Evolutionary conservation across 2,888 invertebrate species (phyloP).

Genomic region (Drosophila eohydei): DNA sequence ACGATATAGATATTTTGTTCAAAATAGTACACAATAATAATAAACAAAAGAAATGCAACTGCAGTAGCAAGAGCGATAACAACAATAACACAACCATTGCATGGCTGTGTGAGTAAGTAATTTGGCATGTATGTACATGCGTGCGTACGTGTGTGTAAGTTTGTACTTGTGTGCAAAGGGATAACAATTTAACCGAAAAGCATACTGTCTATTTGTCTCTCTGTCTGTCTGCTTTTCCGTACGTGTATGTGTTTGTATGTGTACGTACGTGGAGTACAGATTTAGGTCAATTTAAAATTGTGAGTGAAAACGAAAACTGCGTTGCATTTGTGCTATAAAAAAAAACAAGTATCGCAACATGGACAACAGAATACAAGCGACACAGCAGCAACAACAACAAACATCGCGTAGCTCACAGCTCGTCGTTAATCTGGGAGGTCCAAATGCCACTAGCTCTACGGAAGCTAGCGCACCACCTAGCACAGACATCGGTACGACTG

Average conservation of each 20-base stretch:
- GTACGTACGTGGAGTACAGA: slow-evolving; percentile 61
- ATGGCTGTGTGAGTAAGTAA: slow-evolving; percentile 33
- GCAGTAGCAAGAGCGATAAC: slow-evolving; percentile 43
- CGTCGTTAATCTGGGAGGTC: slow-evolving; percentile 60
- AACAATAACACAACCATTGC: slow-evolving; percentile 52
- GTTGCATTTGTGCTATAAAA: slow-evolving; percentile 31
- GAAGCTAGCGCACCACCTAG: slow-evolving; percentile 24
- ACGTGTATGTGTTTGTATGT: slow-evolving; percentile 40
- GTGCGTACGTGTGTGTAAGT: slow-evolving; percentile 9
- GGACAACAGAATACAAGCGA: slow-evolving; percentile 53
- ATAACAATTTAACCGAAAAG: slow-evolving; percentile 53
- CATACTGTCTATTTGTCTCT: slow-evolving; percentile 35
- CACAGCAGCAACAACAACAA: slow-evolving; percentile 56
- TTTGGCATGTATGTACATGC: slow-evolving; percentile 25
- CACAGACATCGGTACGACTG: slow-evolving; percentile 19
- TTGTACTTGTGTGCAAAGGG: slow-evolving; percentile 28
- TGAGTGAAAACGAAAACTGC: slow-evolving; percentile 49
- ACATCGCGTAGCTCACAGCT: slow-evolving; percentile 62
- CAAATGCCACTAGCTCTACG: slow-evolving; percentile 56
- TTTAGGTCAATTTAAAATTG: slow-evolving; percentile 67
- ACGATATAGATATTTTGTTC: slow-evolving; percentile 24
- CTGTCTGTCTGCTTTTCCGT: slow-evolving; percentile 28
- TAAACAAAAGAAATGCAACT: slow-evolving; percentile 49
- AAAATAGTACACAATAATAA: slow-evolving; percentile 31
- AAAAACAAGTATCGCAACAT: slow-evolving; percentile 31